A percentile compares a stretch with the other conserved stretches of the same genome.
phyloP scores from a whole-genome alignment of 2,113 vertebrate species.

The Alaudala cheleensis region DNA sequence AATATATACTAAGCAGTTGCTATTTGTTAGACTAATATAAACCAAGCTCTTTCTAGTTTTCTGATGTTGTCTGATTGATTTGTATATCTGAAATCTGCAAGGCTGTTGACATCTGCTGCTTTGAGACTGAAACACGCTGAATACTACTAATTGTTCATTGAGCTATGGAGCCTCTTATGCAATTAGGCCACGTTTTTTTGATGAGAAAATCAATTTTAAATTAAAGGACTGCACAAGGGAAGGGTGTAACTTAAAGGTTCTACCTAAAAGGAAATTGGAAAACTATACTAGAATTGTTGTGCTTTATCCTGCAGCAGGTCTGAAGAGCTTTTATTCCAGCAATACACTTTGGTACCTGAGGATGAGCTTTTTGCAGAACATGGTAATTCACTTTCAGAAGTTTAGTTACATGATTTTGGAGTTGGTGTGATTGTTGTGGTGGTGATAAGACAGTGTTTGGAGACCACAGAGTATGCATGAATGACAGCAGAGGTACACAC shows the following conservation, averaged over 20 bases:
- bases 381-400: background rate
- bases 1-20: background rate
- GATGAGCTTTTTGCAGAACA: background rate
- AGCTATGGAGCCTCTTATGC: conserved; percentile 1
- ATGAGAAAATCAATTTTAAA: conserved; percentile 56
- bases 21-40: background rate
- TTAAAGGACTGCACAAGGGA: conserved; percentile 38
- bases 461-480: background rate
- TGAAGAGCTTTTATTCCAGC: conserved; percentile 4
- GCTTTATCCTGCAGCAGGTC: background rate
- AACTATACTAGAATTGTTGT: background rate
- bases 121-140: background rate
- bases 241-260: background rate
- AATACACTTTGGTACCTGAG: background rate
- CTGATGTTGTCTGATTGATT: background rate
- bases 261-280: background rate
- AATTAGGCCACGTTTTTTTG: conserved; percentile 31
- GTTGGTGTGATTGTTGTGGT: background rate
- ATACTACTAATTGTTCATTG: conserved; percentile 14
- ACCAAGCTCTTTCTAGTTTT: background rate
- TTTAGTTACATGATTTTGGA: background rate
- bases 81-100: background rate
- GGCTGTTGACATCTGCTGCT: conserved; percentile 19
- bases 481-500: background rate
- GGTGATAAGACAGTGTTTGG: background rate